Percentiles rank a stretch among this genome's conserved stretches.
These are phyloP conservation scores for Schizopygopsis malacanthus DNA, from an alignment of 2,797 vertebrate species.

Conservation along the genomic window DNA sequence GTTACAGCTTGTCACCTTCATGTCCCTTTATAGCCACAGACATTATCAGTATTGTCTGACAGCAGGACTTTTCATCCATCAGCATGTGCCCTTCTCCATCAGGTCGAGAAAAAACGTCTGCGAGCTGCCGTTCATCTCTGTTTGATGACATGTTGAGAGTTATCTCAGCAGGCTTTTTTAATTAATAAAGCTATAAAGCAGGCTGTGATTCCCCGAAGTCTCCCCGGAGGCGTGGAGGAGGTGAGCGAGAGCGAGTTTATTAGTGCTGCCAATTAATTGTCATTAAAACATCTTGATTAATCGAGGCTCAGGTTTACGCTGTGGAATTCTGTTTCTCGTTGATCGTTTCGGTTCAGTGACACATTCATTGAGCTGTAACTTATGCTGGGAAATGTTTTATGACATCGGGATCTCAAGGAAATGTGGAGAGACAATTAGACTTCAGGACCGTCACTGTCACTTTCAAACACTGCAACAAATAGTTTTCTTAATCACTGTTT, in stretches of 20 bases:
- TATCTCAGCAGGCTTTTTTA: conserved; percentile 68
- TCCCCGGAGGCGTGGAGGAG: conserved; percentile 63
- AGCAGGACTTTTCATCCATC: conserved; percentile 74
- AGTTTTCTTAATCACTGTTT: background rate
- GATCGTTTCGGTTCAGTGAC: conserved; percentile 61
- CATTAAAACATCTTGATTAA: conserved; percentile 76
- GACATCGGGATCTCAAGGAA: conserved; percentile 68
- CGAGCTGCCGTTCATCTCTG: conserved; percentile 59
- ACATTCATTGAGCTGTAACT: conserved; percentile 70
- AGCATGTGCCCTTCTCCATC: conserved; percentile 65
- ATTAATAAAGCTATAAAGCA: conserved; percentile 78
- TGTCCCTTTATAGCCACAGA: conserved; percentile 59
- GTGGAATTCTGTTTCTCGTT: conserved; percentile 71
- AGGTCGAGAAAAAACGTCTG: conserved; percentile 54
- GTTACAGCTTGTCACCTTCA: conserved; percentile 53
- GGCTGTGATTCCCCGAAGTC: conserved; percentile 69
- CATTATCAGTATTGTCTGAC: conserved; percentile 63
- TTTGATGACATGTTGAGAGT: conserved; percentile 67
- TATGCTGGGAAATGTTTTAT: conserved; percentile 63
- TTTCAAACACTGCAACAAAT: conserved; percentile 19
- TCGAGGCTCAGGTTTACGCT: conserved; percentile 71
- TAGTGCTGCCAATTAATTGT: conserved; percentile 78
- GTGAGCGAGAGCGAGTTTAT: conserved; percentile 70
- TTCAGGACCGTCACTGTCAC: conserved; percentile 10
- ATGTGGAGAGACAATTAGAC: conserved; percentile 40